Conservation (phyloP, 2,797 vertebrate species). For the Channallabes apus region DNA sequence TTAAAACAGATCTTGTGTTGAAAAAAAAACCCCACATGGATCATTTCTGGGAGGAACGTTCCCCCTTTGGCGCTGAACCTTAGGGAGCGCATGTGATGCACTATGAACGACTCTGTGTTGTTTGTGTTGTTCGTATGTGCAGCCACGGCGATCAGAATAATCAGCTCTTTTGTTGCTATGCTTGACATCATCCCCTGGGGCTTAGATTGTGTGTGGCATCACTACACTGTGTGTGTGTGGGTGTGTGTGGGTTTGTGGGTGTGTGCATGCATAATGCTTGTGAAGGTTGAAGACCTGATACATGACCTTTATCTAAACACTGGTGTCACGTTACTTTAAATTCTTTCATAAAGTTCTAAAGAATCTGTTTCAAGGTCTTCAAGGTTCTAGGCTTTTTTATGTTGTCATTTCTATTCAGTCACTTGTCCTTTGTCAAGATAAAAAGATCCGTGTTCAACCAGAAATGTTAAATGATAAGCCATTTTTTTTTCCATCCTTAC, state of each 20-base stretch:
- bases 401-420: background rate
- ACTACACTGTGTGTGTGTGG: conserved; percentile 20
- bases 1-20: background rate
- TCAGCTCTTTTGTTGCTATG: conserved; percentile 54
- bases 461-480: background rate
- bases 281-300: conserved; percentile 30
- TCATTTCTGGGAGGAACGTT: background rate
- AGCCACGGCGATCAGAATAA: conserved; percentile 49
- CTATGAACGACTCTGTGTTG: conserved; percentile 26
- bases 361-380: background rate
- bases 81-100: conserved; percentile 4
- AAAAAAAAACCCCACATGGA: background rate
- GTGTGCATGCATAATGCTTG: conserved; percentile 1
- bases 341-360: background rate
- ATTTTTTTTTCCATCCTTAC: background rate
- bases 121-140: conserved; percentile 47
- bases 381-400: background rate
- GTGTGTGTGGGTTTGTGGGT: background rate
- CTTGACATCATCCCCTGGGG: conserved; percentile 48
- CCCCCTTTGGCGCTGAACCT: background rate
- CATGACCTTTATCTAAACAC: conserved; percentile 18
- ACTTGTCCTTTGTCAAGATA: background rate
- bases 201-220: conserved; percentile 15
- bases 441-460: background rate
- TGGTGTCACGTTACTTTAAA: conserved; percentile 9